phyloP scores from a whole-genome alignment of 1,140 invertebrate genomes.

The Calephelis nemesis region DNA sequence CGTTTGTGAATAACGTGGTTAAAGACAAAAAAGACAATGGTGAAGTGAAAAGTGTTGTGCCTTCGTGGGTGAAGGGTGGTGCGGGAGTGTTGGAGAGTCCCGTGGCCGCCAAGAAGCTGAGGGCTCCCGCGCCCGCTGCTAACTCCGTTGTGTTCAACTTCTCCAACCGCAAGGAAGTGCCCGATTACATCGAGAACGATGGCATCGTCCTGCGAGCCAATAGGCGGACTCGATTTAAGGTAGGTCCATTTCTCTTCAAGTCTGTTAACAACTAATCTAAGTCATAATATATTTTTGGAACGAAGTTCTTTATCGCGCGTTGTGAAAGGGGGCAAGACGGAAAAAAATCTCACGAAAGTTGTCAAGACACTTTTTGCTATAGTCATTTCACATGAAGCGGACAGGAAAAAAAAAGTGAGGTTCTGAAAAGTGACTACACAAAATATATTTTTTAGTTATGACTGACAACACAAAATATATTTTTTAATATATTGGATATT shows the following conservation, averaged over 20 bases:
- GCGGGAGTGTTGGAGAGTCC: slow-evolving; percentile 30
- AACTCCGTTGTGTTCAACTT: slow-evolving; percentile 94
- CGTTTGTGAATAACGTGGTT: slow-evolving; percentile 28
- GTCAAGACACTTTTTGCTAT: too few species aligned
- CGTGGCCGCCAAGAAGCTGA: slow-evolving; percentile 30
- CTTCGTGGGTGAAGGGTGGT: slow-evolving; percentile 37
- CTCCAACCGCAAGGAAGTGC: slow-evolving; percentile 89
- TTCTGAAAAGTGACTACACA: too few species aligned
- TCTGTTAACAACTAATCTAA: not conserved
- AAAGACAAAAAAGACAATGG: slow-evolving; percentile 50
- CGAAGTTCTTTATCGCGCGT: too few species aligned
- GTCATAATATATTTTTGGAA: too few species aligned
- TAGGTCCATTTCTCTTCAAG: slow-evolving; percentile 61
- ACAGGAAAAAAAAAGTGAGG: too few species aligned
- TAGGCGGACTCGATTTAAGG: slow-evolving; percentile 85
- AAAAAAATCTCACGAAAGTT: too few species aligned
- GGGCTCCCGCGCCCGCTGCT: slow-evolving; percentile 56
- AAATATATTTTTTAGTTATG: too few species aligned
- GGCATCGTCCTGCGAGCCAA: slow-evolving; percentile 85
- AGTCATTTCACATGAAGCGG: too few species aligned
- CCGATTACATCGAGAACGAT: slow-evolving; percentile 94
- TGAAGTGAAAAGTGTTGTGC: slow-evolving; percentile 37
- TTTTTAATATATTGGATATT: too few species aligned
- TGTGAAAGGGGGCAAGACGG: too few species aligned
- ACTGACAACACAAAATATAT: too few species aligned